Evolutionary conservation across 2,888 invertebrate species (phyloP).

Genomic region (Nysson spinosus): DNA sequence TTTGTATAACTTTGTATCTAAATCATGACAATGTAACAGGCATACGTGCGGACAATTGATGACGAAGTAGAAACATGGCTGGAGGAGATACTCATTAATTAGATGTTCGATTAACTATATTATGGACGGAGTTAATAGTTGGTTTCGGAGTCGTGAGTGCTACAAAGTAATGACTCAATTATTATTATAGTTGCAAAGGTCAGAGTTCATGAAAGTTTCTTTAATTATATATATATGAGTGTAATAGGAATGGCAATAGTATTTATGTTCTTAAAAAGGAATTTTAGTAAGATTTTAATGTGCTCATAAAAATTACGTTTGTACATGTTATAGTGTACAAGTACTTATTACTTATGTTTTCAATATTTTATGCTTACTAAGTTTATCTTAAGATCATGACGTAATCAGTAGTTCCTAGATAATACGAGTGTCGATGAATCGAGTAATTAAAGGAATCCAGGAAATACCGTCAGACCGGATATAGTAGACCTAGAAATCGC

Average conservation of each 20-base stretch:
- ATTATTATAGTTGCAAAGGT: slow-evolving; percentile 22
- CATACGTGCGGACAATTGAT: slow-evolving; percentile 9
- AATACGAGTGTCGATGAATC: neutral
- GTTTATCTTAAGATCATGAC: too few relatives aligned
- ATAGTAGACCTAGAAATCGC: slow-evolving; percentile 62
- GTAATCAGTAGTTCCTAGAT: neutral
- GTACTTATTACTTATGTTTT: too few relatives aligned
- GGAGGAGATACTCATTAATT: slow-evolving; percentile 8
- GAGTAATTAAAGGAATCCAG: slow-evolving; percentile 36
- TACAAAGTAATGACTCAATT: neutral
- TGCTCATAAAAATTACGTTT: too few relatives aligned
- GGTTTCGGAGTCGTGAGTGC: slow-evolving; percentile 1
- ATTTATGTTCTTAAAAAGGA: too few relatives aligned
- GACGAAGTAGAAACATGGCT: neutral
- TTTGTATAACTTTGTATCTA: too few relatives aligned
- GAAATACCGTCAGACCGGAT: slow-evolving; percentile 44
- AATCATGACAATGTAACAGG: too few relatives aligned
- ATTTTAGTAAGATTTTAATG: too few relatives aligned
- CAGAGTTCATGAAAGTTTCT: slow-evolving; percentile 20
- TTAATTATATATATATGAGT: too few relatives aligned
- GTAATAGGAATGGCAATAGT: too few relatives aligned
- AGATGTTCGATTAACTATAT: slow-evolving; percentile 25
- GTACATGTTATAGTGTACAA: too few relatives aligned
- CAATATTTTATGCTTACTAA: too few relatives aligned
- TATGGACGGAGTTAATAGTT: neutral